Base-by-base conservation (phyloP, 2,888 invertebrate species). In the Aelia acuminata region DNA sequence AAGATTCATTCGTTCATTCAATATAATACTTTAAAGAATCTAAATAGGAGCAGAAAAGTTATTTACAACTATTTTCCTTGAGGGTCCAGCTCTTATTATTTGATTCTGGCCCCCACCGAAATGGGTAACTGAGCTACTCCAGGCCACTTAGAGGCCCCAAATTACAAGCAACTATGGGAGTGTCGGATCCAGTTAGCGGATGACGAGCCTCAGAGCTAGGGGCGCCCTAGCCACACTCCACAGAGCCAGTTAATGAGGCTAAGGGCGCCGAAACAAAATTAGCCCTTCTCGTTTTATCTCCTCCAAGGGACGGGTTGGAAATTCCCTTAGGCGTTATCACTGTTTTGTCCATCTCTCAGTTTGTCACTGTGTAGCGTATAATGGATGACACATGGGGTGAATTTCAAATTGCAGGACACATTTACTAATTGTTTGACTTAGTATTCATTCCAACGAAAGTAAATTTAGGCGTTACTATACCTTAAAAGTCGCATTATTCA, bases 281-380 rank as follows among this genome's bases (percentile, higher is more conserved):
- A 70, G 63, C 63, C 35, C 63, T 70, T 70, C 35, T 70, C 63
- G 35, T 70, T 70, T 70, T 70, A 70, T 70, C 63, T 70, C 63
- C 63, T 70, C 35, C 35, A 35, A 31, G 63, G 63, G 63, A 70
- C 63, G 35, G 63, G 31, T 70, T 35, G 2, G 31, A 10, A 2
- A 18, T 18, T 8, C 63, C 63, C 63, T 35, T 7, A 26, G 63
- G 63, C 31, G 35, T 35, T 70, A 70, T 70, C 35, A 70, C 31
- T 70, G 26, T 57, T 31, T 31, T 31, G 63, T 35, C 31, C 63
- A 35, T 70, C 57, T 57, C 57, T 57, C 31, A 70, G 35, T 31
- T 31, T 11, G 31, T 1, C 1, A 20, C 35, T 18, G 31, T 35
- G 18, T 20, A 35, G 20, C 8, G 15, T 35, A 70, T 35, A 43